phyloP scores from a whole-genome alignment of 2,888 invertebrate genomes.

The Psylliodes chrysocephalus region DNA sequence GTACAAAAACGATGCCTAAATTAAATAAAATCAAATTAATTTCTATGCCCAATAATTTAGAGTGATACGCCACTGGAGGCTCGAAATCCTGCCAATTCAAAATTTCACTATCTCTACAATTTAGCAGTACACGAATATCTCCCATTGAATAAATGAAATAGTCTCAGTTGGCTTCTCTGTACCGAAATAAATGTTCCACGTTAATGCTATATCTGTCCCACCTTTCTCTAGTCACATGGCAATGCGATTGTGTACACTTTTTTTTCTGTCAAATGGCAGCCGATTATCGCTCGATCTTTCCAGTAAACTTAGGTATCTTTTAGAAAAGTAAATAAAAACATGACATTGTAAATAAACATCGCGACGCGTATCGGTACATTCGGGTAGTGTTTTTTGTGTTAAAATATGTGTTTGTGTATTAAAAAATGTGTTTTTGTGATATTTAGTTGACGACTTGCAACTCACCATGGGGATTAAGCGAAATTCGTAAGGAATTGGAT shows the following conservation, averaged over 20 bases:
- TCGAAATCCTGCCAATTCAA: constrained; percentile 36
- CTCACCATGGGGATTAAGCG: constrained; percentile 3
- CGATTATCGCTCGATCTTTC: constrained; percentile 34
- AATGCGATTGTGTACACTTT: constrained; percentile 43
- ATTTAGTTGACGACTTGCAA: neutral
- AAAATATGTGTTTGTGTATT: constrained; percentile 10
- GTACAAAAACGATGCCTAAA: too few relatives aligned
- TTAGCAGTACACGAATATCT: constrained; percentile 32
- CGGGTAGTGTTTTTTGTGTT: neutral
- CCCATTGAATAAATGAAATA: constrained; percentile 30
- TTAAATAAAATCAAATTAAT: too few relatives aligned
- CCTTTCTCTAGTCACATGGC: constrained; percentile 50
- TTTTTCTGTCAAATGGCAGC: constrained; percentile 52
- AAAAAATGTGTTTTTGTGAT: constrained; percentile 7
- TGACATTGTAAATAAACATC: neutral
- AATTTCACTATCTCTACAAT: constrained; percentile 35
- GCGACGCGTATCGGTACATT: neutral
- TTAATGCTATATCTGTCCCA: constrained; percentile 41
- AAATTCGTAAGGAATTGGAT: neutral
- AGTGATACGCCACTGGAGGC: neutral
- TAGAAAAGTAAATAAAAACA: constrained; percentile 22
- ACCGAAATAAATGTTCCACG: constrained; percentile 9
- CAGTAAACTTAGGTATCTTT: constrained; percentile 30
- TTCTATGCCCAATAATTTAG: too few relatives aligned
- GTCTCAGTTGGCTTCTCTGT: constrained; percentile 27